phyloP scores from a whole-genome alignment of 2,113 vertebrate species.

The Periophthalmodon schlosseri region DNA sequence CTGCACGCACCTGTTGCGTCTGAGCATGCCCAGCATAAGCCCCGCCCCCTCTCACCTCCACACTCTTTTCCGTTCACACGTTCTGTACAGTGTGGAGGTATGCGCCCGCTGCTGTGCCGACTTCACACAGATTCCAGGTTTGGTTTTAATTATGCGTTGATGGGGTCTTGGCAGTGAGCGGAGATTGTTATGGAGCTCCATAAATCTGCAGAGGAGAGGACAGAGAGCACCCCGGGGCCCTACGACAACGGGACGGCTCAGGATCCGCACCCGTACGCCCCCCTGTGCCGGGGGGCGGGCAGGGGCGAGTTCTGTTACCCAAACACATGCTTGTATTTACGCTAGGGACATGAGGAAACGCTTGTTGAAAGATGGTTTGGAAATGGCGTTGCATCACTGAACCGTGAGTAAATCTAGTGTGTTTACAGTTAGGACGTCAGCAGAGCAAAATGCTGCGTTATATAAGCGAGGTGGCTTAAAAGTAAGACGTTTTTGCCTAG shows the following conservation, averaged over 20 bases:
- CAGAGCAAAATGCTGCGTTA: background rate
- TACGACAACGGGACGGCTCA: slow-evolving; percentile 46
- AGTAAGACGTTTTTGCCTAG: too few relatives aligned
- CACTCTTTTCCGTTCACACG: slow-evolving; percentile 6
- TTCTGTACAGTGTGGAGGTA: slow-evolving; percentile 5
- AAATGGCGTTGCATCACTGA: slow-evolving; percentile 11
- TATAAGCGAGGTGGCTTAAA: background rate
- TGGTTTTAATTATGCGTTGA: slow-evolving; percentile 74
- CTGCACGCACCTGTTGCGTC: slow-evolving; percentile 7
- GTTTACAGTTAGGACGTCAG: background rate
- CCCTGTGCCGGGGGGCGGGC: slow-evolving; percentile 6
- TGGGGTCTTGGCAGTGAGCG: slow-evolving; percentile 66
- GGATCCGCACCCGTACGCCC: slow-evolving; percentile 23
- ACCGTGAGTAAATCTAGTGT: background rate
- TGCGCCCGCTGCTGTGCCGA: slow-evolving; percentile 19
- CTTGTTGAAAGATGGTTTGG: slow-evolving; percentile 14
- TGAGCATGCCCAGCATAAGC: slow-evolving; percentile 1
- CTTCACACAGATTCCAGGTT: slow-evolving; percentile 71
- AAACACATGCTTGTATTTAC: slow-evolving; percentile 12
- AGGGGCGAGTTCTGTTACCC: slow-evolving; percentile 2
- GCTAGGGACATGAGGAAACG: background rate
- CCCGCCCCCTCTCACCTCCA: background rate
- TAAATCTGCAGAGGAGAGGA: slow-evolving; percentile 71
- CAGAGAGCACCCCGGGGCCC: slow-evolving; percentile 50
- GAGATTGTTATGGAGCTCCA: slow-evolving; percentile 64